These are phyloP conservation scores for Rana temporaria DNA, from an alignment of 2,113 vertebrate species.

Conservation along the genomic window DNA sequence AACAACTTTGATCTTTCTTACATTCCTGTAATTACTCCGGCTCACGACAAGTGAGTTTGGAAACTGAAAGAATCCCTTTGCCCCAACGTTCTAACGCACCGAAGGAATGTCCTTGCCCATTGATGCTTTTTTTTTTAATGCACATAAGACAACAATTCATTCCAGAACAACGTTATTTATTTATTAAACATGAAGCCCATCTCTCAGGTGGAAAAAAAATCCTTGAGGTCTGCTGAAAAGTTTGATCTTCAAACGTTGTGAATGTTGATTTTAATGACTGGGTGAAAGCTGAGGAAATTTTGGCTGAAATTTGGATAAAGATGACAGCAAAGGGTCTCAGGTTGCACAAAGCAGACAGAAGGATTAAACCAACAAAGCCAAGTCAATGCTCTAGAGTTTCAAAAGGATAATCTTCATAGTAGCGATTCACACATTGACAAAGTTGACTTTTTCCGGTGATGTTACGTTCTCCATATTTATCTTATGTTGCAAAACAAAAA, in stretches of 20 bases:
- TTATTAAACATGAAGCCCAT: constrained; percentile 74
- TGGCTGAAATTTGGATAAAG: constrained; percentile 83
- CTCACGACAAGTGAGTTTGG: constrained; percentile 69
- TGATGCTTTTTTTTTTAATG: constrained; percentile 54
- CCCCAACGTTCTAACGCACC: constrained; percentile 72
- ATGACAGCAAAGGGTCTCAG: constrained; percentile 78
- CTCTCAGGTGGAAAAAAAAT: constrained; percentile 73
- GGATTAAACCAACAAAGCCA: constrained; percentile 82
- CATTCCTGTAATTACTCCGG: constrained; percentile 73
- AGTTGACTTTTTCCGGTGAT: constrained; percentile 70
- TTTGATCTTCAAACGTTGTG: constrained; percentile 79
- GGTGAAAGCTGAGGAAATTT: constrained; percentile 80
- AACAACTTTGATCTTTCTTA: constrained; percentile 75
- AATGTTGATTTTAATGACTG: constrained; percentile 75
- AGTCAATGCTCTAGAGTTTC: constrained; percentile 82
- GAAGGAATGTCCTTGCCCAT: constrained; percentile 63
- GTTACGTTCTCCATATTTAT: constrained; percentile 77
- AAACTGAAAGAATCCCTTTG: constrained; percentile 64
- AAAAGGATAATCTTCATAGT: constrained; percentile 76
- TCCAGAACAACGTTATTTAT: constrained; percentile 75
- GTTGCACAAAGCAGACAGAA: constrained; percentile 77
- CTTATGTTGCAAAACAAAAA: constrained; percentile 82
- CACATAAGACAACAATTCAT: constrained; percentile 57
- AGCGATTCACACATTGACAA: constrained; percentile 72
- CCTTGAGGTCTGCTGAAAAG: constrained; percentile 74